These are phyloP conservation scores for Mareca penelope DNA, from an alignment of 2,797 vertebrate species.

Conservation along the genomic window DNA sequence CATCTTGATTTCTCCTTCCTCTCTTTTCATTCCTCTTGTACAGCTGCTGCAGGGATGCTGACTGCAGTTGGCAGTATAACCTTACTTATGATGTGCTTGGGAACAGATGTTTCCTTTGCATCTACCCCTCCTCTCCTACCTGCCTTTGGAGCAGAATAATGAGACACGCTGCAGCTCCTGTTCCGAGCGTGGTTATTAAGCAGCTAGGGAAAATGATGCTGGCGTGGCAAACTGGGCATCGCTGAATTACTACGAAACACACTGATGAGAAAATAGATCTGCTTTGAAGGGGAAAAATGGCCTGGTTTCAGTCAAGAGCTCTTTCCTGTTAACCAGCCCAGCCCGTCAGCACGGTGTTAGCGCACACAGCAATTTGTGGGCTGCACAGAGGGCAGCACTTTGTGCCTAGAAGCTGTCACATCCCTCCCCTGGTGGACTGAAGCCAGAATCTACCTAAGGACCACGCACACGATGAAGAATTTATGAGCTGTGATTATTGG, in stretches of 20 bases:
- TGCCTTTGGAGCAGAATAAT: conserved; percentile 61
- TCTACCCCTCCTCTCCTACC: conserved; percentile 19
- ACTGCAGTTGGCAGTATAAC: conserved; percentile 68
- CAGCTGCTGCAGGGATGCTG: neutral
- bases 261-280: conserved; percentile 53
- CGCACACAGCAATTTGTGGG: conserved; percentile 33
- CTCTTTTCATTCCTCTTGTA: neutral
- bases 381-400: conserved; percentile 9
- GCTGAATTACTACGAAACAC: conserved; percentile 30
- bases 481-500: conserved; percentile 38
- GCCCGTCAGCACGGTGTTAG: neutral
- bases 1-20: conserved; percentile 9
- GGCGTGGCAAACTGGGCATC: conserved; percentile 25
- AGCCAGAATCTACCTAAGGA: neutral
- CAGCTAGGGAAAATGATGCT: conserved; percentile 49
- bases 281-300: conserved; percentile 49
- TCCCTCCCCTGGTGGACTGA: neutral
- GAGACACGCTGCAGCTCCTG: conserved; percentile 20
- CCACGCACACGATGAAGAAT: neutral
- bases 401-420: conserved; percentile 33
- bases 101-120: conserved; percentile 36
- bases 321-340: conserved; percentile 45
- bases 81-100: conserved; percentile 46
- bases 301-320: conserved; percentile 35
- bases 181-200: conserved; percentile 57